These are phyloP conservation scores for Brachionus manjavacas DNA, from an alignment of 1,140 invertebrate genomes.

Conservation along the genomic window DNA sequence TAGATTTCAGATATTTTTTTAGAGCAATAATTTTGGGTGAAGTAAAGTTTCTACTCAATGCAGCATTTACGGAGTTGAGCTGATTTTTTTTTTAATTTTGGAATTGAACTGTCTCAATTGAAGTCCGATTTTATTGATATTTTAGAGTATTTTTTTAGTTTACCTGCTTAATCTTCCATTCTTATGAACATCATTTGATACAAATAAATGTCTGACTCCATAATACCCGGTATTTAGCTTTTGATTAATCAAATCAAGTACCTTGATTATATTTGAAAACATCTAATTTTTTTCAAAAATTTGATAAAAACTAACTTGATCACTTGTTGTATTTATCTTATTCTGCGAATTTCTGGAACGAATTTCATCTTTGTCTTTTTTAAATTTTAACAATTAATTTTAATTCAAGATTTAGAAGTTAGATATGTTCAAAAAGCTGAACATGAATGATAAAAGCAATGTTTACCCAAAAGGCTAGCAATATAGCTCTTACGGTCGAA, in stretches of 20 bases:
- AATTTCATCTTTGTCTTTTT: neutral
- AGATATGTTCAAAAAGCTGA: no score
- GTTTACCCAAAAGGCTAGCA: neutral
- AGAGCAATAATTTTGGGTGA: no score
- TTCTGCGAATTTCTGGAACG: neutral
- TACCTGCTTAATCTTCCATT: conserved; percentile 14
- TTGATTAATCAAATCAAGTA: conserved; percentile 25
- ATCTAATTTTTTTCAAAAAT: neutral
- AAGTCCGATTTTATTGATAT: no score
- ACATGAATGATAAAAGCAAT: neutral
- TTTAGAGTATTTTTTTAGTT: neutral
- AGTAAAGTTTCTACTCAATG: no score
- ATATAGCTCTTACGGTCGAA: neutral
- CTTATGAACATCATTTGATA: neutral
- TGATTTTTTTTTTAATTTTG: no score
- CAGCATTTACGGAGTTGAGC: no score
- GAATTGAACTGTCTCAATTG: no score
- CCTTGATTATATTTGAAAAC: neutral
- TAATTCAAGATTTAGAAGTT: no score
- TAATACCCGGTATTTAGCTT: conserved; percentile 12
- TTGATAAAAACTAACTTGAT: neutral
- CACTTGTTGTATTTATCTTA: neutral
- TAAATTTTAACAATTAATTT: neutral
- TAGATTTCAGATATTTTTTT: no score
- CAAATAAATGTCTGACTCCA: conserved; percentile 32